Conservation (phyloP, 2,113 vertebrate species). For the Mola mola region DNA sequence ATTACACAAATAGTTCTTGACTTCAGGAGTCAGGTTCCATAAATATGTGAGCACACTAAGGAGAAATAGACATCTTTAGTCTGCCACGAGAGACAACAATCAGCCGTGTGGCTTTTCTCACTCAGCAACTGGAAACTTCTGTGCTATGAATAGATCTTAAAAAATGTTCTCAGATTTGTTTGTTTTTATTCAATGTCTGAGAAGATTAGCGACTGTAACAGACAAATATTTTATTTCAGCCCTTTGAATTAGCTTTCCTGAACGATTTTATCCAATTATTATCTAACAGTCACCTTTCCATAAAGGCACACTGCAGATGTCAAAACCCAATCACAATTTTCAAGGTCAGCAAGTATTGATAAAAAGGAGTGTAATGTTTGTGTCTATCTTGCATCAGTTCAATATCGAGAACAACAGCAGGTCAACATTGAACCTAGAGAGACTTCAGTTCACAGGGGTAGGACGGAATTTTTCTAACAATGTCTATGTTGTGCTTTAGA, state of each 20-base stretch:
- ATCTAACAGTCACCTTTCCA: constrained; percentile 9
- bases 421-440: too few relatives aligned
- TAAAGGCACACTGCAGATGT: background rate
- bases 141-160: constrained; percentile 32
- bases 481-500: too few relatives aligned
- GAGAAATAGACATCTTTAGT: constrained; percentile 29
- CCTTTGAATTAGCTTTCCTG: constrained; percentile 26
- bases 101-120: constrained; percentile 16
- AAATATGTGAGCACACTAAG: constrained; percentile 33
- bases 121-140: constrained; percentile 22
- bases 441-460: too few relatives aligned
- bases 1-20: constrained; percentile 41
- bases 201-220: constrained; percentile 14
- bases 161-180: constrained; percentile 9
- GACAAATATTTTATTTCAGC: constrained; percentile 23
- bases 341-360: background rate
- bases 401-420: too few relatives aligned
- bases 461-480: too few relatives aligned
- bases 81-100: constrained; percentile 31
- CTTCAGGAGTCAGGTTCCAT: constrained; percentile 30
- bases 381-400: too few relatives aligned
- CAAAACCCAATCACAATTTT: background rate
- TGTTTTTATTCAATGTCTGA: constrained; percentile 14
- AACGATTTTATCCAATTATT: constrained; percentile 2
- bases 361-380: background rate